Conservation (phyloP, 2,888 invertebrate species). For the Cordylochernes scorpioides region DNA sequence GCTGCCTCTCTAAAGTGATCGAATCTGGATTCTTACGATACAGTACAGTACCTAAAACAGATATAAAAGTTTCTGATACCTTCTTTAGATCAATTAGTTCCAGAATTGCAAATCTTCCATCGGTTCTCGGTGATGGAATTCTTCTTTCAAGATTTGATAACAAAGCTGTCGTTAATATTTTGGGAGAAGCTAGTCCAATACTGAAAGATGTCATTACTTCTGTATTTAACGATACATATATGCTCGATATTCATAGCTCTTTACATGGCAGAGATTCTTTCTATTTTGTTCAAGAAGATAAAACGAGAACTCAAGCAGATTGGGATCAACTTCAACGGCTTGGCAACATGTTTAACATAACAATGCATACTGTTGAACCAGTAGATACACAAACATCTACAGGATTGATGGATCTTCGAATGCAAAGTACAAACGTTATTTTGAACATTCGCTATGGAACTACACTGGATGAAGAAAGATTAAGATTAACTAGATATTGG, state of each 20-base stretch:
- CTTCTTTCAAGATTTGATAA: conserved; percentile 37
- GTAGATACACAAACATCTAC: conserved; percentile 1
- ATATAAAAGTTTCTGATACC: conserved; percentile 5
- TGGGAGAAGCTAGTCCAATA: conserved; percentile 65
- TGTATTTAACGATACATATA: conserved; percentile 61
- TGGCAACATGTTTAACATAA: conserved; percentile 25
- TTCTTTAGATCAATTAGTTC: conserved; percentile 5
- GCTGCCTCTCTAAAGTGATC: conserved; percentile 13
- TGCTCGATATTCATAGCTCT: conserved; percentile 43
- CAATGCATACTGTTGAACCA: conserved; percentile 12
- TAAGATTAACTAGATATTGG: conserved; percentile 60
- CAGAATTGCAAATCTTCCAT: conserved; percentile 13
- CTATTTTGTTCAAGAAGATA: conserved; percentile 61
- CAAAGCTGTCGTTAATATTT: conserved; percentile 36
- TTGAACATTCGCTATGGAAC: conserved; percentile 79
- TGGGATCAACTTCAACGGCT: conserved; percentile 61
- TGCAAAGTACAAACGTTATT: conserved; percentile 68
- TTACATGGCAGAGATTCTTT: conserved; percentile 44
- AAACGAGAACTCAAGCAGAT: conserved; percentile 58
- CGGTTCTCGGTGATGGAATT: conserved; percentile 41
- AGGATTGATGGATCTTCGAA: conserved; percentile 35
- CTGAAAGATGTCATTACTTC: conserved; percentile 74
- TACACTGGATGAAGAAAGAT: conserved; percentile 56
- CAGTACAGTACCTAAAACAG: conserved; percentile 11
- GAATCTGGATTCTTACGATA: conserved; percentile 12